These are phyloP conservation scores for Andrena praecox DNA, from an alignment of 2,888 invertebrate genomes.

Conservation along the genomic window DNA sequence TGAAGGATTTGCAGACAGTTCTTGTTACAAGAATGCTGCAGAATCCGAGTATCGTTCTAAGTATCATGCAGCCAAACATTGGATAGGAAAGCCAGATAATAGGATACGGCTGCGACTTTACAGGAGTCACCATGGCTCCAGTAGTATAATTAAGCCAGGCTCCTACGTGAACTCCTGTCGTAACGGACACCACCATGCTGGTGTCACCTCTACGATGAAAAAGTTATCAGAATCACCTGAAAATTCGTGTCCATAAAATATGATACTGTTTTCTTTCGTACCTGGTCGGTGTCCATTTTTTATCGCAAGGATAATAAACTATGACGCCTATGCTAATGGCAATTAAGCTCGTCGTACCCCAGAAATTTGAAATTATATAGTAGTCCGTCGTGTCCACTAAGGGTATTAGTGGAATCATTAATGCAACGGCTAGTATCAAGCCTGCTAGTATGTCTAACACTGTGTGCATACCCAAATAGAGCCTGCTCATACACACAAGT, in stretches of 20 bases:
- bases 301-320: conserved; percentile 92
- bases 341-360: conserved; percentile 89
- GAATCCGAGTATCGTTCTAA: conserved; percentile 92
- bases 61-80: conserved; percentile 89
- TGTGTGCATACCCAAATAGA: conserved; percentile 97
- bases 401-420: conserved; percentile 91
- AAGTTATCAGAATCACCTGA: not conserved
- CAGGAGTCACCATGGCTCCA: conserved; percentile 88
- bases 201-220: conserved; percentile 92
- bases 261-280: conserved; percentile 77
- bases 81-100: conserved; percentile 92
- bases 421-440: conserved; percentile 88
- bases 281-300: conserved; percentile 96
- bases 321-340: conserved; percentile 89
- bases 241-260: not conserved
- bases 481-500: conserved; percentile 92
- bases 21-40: conserved; percentile 90
- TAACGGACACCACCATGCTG: conserved; percentile 93
- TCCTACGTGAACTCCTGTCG: conserved; percentile 91
- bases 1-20: conserved; percentile 89
- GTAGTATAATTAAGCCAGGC: conserved; percentile 94
- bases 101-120: conserved; percentile 90
- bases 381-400: conserved; percentile 91
- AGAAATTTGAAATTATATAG: conserved; percentile 89
- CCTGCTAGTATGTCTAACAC: conserved; percentile 95